Percentiles rank a stretch among this genome's conserved stretches.
phyloP scores from a whole-genome alignment of 2,888 invertebrate species.

The Lasioglossum figueresi region DNA sequence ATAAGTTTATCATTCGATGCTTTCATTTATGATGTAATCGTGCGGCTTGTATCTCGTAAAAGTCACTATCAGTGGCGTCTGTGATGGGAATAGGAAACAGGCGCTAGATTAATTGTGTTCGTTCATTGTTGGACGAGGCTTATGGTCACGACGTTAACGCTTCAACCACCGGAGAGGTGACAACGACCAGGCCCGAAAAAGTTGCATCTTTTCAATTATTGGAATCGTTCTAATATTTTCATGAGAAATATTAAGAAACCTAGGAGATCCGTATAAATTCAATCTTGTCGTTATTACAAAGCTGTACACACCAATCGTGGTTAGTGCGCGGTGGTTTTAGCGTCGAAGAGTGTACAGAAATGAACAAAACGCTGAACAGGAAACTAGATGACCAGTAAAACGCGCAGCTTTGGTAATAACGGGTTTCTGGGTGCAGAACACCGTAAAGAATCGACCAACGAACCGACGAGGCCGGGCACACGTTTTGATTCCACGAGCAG shows the following conservation, averaged over 20 bases:
- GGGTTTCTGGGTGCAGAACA: conserved; percentile 34
- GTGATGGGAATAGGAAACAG: neutral
- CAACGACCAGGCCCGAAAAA: neutral
- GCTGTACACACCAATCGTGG: neutral
- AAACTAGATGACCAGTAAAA: conserved; percentile 46
- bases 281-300: too few species aligned
- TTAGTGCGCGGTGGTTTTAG: neutral
- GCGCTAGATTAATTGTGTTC: conserved; percentile 5
- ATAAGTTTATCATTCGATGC: neutral
- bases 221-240: neutral
- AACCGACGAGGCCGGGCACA: conserved; percentile 26
- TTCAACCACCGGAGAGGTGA: neutral
- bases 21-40: conserved; percentile 8
- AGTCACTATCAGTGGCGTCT: neutral
- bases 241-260: neutral
- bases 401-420: conserved; percentile 53
- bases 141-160: neutral
- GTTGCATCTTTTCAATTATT: neutral
- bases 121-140: conserved; percentile 17
- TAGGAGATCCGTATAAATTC: neutral
- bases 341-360: neutral
- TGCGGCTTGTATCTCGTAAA: neutral
- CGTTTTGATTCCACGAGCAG: conserved; percentile 59
- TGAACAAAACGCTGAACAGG: conserved; percentile 14
- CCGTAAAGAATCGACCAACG: conserved; percentile 49